These are phyloP conservation scores for Dendroctonus valens DNA, from an alignment of 1,140 invertebrate genomes.

Conservation along the genomic window DNA sequence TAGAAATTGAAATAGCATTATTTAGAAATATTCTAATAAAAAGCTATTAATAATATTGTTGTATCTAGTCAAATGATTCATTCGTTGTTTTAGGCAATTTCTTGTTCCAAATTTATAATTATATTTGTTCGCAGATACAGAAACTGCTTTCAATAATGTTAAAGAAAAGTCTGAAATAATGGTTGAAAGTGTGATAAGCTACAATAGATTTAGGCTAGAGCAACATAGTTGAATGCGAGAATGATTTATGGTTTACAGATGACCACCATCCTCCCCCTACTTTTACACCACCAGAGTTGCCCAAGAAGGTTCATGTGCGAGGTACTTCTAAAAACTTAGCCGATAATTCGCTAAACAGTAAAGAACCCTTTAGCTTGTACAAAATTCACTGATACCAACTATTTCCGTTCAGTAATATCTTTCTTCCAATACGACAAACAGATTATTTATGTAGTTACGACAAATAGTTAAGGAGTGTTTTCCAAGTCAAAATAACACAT, in stretches of 20 bases:
- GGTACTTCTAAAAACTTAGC: constrained; percentile 59
- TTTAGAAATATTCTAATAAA: background rate
- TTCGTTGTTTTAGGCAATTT: background rate
- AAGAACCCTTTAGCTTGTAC: constrained; percentile 5
- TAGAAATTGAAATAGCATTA: background rate
- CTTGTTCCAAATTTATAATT: background rate
- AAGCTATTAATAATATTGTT: background rate
- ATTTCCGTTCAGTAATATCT: constrained; percentile 25
- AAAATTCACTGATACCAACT: constrained; percentile 6
- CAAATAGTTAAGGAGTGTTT: no score
- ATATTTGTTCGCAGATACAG: background rate
- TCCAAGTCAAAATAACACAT: no score
- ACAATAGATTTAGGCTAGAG: constrained; percentile 20
- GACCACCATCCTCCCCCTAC: constrained; percentile 90
- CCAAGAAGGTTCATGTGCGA: constrained; percentile 94
- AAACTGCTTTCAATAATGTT: background rate
- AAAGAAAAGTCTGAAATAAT: no score
- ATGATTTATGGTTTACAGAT: constrained; percentile 82
- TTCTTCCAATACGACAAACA: background rate
- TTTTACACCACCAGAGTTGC: constrained; percentile 95
- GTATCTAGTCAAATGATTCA: no score
- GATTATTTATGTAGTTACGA: no score
- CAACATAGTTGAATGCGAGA: constrained; percentile 44
- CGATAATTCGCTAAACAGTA: constrained; percentile 13
- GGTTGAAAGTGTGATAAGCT: no score